Conservation (phyloP, 2,113 vertebrate species). For the Pollimyrus isidori region DNA sequence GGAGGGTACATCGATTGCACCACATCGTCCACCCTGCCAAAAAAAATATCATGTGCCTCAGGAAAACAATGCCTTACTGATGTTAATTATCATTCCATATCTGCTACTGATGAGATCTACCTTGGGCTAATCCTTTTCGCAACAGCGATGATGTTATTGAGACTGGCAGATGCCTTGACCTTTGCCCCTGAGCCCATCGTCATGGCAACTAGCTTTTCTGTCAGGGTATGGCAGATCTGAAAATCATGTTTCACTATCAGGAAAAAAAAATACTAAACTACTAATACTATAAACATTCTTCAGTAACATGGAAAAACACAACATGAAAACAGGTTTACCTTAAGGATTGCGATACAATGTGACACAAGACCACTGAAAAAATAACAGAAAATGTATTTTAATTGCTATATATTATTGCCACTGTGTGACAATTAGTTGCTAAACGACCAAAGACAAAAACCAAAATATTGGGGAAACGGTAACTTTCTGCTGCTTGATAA, state of each 20-base stretch:
- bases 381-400: slow-evolving; percentile 2
- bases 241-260: not conserved
- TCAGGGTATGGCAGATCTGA: slow-evolving; percentile 91
- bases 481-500: not conserved
- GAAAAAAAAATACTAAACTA: not conserved
- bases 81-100: not conserved
- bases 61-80: not conserved
- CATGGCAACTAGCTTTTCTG: slow-evolving; percentile 91
- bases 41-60: not conserved
- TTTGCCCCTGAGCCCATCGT: slow-evolving; percentile 91
- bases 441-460: not conserved
- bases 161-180: slow-evolving; percentile 82
- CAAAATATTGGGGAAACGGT: not conserved
- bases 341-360: slow-evolving; percentile 94
- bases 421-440: not conserved
- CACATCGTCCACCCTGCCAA: slow-evolving; percentile 81
- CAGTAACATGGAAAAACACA: not conserved
- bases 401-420: not conserved
- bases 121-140: slow-evolving; percentile 93
- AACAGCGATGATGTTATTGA: slow-evolving; percentile 87
- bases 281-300: not conserved
- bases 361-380: slow-evolving; percentile 80
- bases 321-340: slow-evolving; percentile 60
- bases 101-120: slow-evolving; percentile 48
- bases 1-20: slow-evolving; percentile 94